These are phyloP conservation scores for Triops cancriformis DNA, from an alignment of 1,140 invertebrate species.

Conservation along the genomic window DNA sequence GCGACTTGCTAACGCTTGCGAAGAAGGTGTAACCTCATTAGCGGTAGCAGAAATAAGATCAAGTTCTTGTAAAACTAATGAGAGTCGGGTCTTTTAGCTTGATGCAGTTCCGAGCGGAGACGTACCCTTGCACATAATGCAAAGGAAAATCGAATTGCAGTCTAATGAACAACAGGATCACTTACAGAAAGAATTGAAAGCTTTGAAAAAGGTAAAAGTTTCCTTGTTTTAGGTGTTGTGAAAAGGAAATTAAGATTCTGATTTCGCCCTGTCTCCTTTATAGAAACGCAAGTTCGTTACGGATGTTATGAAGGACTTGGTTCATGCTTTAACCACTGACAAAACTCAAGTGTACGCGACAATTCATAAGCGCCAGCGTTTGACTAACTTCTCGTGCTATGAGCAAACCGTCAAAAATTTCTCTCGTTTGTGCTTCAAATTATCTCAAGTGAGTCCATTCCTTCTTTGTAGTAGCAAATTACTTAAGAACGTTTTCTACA, in stretches of 20 bases:
- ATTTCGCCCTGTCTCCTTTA: conserved; percentile 23
- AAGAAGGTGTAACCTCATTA: conserved; percentile 9
- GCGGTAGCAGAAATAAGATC: background rate
- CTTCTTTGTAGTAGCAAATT: background rate
- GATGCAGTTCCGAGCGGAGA: conserved; percentile 40
- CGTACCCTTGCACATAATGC: conserved; percentile 39
- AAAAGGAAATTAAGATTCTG: conserved; percentile 22
- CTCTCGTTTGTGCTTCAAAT: conserved; percentile 32
- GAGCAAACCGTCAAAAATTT: conserved; percentile 34
- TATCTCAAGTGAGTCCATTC: conserved; percentile 23
- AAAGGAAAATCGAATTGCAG: conserved; percentile 32
- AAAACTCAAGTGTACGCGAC: conserved; percentile 29
- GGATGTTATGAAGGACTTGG: conserved; percentile 33
- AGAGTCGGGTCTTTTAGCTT: conserved; percentile 29
- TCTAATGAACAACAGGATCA: conserved; percentile 28
- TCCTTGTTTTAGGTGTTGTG: background rate
- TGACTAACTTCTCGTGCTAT: conserved; percentile 37
- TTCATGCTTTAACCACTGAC: conserved; percentile 30
- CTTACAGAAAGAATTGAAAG: conserved; percentile 16
- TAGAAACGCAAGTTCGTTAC: conserved; percentile 33
- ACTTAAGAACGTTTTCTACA: conserved; percentile 28
- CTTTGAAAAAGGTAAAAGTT: conserved; percentile 21
- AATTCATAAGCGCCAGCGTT: conserved; percentile 27
- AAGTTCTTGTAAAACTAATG: conserved; percentile 12
- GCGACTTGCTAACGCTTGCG: background rate